Evolutionary conservation across 2,113 vertebrate genomes (phyloP).

Genomic region (Hyla sarda): DNA sequence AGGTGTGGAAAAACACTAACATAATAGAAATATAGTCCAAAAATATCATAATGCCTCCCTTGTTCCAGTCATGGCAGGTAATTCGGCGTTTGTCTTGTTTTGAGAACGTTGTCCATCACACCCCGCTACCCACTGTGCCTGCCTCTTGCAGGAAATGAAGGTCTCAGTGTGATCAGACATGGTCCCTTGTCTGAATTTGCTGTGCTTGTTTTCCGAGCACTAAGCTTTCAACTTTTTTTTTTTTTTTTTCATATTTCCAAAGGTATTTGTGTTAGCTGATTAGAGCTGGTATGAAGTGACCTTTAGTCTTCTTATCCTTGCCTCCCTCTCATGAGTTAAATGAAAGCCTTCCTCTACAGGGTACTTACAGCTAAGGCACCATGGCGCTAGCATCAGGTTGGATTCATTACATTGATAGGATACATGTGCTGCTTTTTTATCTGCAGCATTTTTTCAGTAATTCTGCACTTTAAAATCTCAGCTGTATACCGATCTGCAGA

Average conservation of each 20-base stretch:
- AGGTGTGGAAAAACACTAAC: neutral
- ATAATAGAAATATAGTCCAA: neutral
- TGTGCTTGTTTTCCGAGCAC: constrained; percentile 72
- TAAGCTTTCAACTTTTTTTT: constrained; percentile 64
- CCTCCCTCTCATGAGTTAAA: constrained; percentile 80
- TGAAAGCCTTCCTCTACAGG: constrained; percentile 80
- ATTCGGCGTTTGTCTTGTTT: constrained; percentile 1
- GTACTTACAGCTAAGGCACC: constrained; percentile 74
- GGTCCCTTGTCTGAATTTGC: constrained; percentile 66
- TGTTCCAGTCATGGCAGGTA: neutral
- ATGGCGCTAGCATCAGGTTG: constrained; percentile 77
- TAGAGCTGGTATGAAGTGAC: constrained; percentile 77
- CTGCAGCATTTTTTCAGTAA: constrained; percentile 92
- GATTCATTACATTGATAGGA: constrained; percentile 87
- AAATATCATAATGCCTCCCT: neutral
- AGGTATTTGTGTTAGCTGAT: constrained; percentile 73
- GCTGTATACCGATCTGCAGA: constrained; percentile 94
- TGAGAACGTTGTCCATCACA: constrained; percentile 39
- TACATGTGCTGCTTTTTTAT: constrained; percentile 86
- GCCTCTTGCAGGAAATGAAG: constrained; percentile 66
- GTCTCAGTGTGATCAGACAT: constrained; percentile 67
- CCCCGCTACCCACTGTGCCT: constrained; percentile 36
- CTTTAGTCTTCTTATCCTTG: constrained; percentile 74
- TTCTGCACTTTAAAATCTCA: constrained; percentile 93
- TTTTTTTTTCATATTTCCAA: constrained; percentile 69